These are phyloP conservation scores for Callithrix jacchus DNA, from an alignment of 2,113 vertebrate species.

Conservation along the genomic window DNA sequence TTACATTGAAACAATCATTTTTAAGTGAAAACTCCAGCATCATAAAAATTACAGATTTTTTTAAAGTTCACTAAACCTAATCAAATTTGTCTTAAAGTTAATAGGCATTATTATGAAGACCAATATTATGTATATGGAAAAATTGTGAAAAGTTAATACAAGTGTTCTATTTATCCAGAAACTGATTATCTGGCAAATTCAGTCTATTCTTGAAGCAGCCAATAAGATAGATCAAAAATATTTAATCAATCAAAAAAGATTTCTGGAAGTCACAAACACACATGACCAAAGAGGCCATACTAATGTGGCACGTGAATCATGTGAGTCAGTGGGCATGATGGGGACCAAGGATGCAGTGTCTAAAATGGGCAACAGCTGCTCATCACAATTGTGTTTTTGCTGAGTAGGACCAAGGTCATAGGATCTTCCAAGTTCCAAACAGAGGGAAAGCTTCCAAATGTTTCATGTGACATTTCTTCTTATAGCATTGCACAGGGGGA, in stretches of 20 bases:
- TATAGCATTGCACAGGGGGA: background rate
- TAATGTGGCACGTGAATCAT: no score
- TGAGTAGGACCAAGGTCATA: background rate
- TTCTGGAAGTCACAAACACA: background rate
- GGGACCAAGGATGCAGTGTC: background rate
- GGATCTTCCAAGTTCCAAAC: background rate
- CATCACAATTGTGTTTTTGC: background rate
- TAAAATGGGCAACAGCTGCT: rapidly evolving
- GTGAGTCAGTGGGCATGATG: rapidly evolving
- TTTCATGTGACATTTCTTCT: background rate
- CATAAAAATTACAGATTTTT: background rate
- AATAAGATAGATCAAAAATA: background rate
- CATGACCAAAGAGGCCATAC: background rate
- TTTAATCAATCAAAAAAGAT: background rate
- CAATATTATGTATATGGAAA: background rate
- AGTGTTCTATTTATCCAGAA: background rate
- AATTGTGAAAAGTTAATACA: background rate
- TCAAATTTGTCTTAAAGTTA: constrained; percentile 20
- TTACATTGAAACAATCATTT: background rate
- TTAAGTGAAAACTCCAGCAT: background rate
- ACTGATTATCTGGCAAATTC: background rate
- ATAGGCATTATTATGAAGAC: background rate
- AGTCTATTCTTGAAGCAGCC: background rate
- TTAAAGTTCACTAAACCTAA: background rate
- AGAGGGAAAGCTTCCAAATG: background rate